phyloP scores from a whole-genome alignment of 2,888 invertebrate species.

The Ptilodon capucinus region DNA sequence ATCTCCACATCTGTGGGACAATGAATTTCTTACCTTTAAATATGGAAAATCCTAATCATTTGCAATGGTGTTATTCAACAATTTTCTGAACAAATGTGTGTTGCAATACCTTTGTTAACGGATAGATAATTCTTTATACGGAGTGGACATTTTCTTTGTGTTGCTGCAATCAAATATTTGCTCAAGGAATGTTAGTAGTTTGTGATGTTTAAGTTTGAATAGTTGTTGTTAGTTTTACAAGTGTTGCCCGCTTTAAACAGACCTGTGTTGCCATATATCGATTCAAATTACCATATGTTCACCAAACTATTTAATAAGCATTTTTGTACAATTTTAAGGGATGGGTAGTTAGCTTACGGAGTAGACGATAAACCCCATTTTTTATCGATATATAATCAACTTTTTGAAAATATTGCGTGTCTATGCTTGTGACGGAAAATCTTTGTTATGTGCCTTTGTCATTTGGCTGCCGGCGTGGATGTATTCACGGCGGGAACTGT shows the following conservation, averaged over 20 bases:
- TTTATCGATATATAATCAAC: conserved; percentile 42
- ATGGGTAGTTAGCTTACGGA: conserved; percentile 18
- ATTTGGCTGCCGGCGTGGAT: conserved; percentile 53
- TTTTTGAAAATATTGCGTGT: conserved; percentile 27
- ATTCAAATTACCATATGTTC: conserved; percentile 20
- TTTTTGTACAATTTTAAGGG: conserved; percentile 38
- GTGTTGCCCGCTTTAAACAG: conserved; percentile 35
- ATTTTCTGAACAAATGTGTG: no score
- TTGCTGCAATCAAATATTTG: conserved; percentile 44
- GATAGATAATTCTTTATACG: no score
- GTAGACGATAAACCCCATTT: conserved; percentile 24
- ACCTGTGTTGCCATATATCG: conserved; percentile 38
- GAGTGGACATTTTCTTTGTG: conserved; percentile 31
- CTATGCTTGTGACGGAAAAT: conserved; percentile 44
- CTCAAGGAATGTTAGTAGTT: conserved; percentile 67
- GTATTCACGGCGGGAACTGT: conserved; percentile 60
- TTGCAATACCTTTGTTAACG: no score
- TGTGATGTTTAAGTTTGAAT: conserved; percentile 38
- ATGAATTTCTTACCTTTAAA: conserved; percentile 67
- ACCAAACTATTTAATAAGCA: conserved; percentile 23
- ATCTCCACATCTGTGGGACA: conserved; percentile 60
- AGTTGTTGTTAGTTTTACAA: conserved; percentile 31
- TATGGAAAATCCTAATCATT: no score
- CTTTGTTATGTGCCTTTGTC: conserved; percentile 59
- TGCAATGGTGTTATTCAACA: no score